A percentile compares a stretch with the other conserved stretches of the same genome.
Conservation (phyloP, 2,797 vertebrate genomes). For the Petrocephalus sullivani region DNA sequence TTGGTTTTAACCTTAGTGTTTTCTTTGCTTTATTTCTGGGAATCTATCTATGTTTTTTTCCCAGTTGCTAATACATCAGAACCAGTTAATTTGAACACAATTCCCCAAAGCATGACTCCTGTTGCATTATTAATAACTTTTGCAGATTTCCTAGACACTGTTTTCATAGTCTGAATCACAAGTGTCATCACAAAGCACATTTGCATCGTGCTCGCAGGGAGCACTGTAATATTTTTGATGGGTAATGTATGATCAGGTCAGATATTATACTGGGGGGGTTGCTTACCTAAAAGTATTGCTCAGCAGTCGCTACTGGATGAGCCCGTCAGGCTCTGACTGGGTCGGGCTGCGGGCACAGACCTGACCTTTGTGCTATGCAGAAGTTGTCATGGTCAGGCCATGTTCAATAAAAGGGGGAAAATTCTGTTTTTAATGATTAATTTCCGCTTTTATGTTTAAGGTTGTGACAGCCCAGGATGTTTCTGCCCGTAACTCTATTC, state of each 20-base stretch:
- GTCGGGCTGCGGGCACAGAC: constrained; percentile 68
- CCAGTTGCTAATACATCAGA: not conserved
- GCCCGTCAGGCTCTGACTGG: constrained; percentile 69
- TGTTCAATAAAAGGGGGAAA: not conserved
- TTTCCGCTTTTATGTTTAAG: constrained; percentile 13
- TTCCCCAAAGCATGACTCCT: not conserved
- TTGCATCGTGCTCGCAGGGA: not conserved
- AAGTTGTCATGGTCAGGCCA: not conserved
- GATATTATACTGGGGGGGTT: not conserved
- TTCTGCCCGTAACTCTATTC: not conserved
- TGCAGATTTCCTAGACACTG: not conserved
- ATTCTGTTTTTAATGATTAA: not conserved
- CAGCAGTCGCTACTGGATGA: constrained; percentile 47
- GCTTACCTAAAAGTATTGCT: not conserved
- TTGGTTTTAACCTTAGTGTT: not conserved
- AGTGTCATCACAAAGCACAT: not conserved
- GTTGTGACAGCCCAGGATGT: not conserved
- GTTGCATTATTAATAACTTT: not conserved
- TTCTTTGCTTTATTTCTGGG: not conserved
- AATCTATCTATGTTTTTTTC: not conserved
- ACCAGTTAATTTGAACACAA: not conserved
- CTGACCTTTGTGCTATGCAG: constrained; percentile 43
- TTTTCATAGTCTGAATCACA: not conserved
- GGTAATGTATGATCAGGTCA: not conserved
- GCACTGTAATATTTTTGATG: not conserved